Conservation (phyloP, 2,888 invertebrate species). For the Antheraea yamamai region DNA sequence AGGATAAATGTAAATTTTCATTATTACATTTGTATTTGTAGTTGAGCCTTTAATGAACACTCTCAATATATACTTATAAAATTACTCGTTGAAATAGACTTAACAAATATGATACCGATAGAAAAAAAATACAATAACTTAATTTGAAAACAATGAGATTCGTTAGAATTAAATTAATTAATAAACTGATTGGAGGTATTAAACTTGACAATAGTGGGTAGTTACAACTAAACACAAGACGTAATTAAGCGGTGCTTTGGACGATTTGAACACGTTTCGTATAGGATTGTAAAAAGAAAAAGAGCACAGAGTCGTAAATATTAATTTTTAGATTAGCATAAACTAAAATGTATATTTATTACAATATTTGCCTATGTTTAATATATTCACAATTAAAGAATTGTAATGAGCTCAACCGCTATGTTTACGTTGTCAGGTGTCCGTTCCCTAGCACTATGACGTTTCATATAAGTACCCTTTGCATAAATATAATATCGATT, state of each 20-base stretch:
- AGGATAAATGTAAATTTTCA: conserved; percentile 41
- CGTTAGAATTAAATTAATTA: conserved; percentile 1
- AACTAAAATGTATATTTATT: neutral
- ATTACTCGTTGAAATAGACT: neutral
- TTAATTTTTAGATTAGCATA: neutral
- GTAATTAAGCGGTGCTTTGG: neutral
- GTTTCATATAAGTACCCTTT: neutral
- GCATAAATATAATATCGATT: neutral
- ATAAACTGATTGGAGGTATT: conserved; percentile 5
- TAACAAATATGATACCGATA: neutral
- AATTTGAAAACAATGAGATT: neutral
- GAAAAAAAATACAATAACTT: conserved; percentile 6
- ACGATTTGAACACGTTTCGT: neutral
- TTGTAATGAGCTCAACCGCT: neutral
- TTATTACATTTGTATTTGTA: neutral
- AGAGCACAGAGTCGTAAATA: neutral
- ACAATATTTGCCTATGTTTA: neutral
- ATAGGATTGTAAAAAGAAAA: neutral
- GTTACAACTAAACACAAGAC: neutral
- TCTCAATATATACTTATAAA: neutral
- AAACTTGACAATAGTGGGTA: neutral
- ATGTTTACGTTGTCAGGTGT: neutral
- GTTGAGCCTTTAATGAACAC: neutral
- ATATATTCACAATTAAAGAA: neutral
- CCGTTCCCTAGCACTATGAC: neutral